Percentiles rank a stretch among this genome's conserved stretches.
Conservation (phyloP, 2,113 vertebrate genomes). For the Chaenogobius annularis region DNA sequence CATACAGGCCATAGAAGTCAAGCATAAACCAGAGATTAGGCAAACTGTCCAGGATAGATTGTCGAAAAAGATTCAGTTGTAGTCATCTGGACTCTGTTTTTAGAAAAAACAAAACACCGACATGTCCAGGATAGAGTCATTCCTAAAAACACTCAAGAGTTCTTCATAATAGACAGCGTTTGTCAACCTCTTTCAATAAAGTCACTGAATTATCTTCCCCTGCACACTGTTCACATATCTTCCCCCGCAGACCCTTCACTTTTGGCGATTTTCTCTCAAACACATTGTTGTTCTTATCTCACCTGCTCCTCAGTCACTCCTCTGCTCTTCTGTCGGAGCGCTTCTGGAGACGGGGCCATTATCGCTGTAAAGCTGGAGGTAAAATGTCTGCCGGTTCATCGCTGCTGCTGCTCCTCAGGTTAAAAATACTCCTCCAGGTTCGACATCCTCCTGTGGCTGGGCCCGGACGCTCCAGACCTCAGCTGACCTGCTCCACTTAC, state of each 20-base stretch:
- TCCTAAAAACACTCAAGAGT: no score
- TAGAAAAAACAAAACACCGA: no score
- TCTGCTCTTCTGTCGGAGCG: constrained; percentile 15
- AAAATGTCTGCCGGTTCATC: constrained; percentile 31
- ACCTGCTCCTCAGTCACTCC: neutral
- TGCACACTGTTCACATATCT: neutral
- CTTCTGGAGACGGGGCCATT: constrained; percentile 38
- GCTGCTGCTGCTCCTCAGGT: constrained; percentile 50
- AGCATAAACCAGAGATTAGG: no score
- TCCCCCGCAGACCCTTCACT: neutral
- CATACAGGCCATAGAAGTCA: no score
- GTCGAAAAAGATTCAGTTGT: no score
- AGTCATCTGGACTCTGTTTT: no score
- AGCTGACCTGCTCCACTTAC: constrained; percentile 62
- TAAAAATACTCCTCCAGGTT: constrained; percentile 59
- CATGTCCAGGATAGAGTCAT: no score
- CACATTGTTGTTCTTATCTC: neutral
- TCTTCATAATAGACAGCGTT: no score
- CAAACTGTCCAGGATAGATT: no score
- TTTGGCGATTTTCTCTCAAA: neutral
- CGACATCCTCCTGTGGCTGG: constrained; percentile 44
- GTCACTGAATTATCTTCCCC: no score
- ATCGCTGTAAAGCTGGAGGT: constrained; percentile 48
- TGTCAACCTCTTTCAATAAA: no score
- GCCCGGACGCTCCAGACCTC: constrained; percentile 47